Evolutionary conservation across 2,113 vertebrate genomes (phyloP).

Genomic region (Platichthys flesus): DNA sequence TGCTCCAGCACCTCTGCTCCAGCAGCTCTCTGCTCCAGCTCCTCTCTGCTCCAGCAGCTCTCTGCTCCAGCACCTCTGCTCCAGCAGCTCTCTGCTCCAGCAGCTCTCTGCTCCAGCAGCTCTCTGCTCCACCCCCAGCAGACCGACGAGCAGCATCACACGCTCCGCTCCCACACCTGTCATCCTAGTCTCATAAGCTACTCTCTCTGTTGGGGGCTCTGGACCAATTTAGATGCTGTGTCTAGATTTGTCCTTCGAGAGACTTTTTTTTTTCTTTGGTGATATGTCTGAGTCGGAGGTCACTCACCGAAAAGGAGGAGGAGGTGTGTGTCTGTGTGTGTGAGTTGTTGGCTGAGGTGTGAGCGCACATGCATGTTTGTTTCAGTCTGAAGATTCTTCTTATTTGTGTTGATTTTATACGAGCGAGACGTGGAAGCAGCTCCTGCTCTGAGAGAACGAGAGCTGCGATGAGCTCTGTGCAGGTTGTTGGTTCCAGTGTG

Average conservation of each 20-base stretch:
- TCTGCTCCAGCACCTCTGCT: constrained; percentile 23
- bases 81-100: constrained; percentile 14
- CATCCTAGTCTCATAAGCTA: constrained; percentile 41
- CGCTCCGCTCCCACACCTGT: constrained; percentile 30
- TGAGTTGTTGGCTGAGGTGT: constrained; percentile 65
- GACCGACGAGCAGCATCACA: constrained; percentile 39
- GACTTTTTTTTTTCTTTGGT: constrained; percentile 13
- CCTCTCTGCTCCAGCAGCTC: constrained; percentile 50
- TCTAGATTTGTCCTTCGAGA: constrained; percentile 42
- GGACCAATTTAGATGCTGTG: constrained; percentile 47
- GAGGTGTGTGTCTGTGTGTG: neutral
- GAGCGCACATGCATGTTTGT: constrained; percentile 61
- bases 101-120: constrained; percentile 5
- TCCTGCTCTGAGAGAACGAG: constrained; percentile 33
- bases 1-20: constrained; percentile 50
- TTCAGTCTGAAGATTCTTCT: constrained; percentile 16
- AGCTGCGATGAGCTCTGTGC: constrained; percentile 53
- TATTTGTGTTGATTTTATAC: neutral
- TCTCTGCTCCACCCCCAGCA: constrained; percentile 20
- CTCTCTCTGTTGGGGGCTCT: constrained; percentile 47
- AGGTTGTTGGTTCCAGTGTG: constrained; percentile 33
- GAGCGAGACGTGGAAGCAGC: constrained; percentile 42
- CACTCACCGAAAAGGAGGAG: constrained; percentile 14
- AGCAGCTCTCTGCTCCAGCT: constrained; percentile 27
- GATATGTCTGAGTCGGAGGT: constrained; percentile 27